Conservation (phyloP, 2,797 vertebrate species). For the Pteronotus mesoamericanus region DNA sequence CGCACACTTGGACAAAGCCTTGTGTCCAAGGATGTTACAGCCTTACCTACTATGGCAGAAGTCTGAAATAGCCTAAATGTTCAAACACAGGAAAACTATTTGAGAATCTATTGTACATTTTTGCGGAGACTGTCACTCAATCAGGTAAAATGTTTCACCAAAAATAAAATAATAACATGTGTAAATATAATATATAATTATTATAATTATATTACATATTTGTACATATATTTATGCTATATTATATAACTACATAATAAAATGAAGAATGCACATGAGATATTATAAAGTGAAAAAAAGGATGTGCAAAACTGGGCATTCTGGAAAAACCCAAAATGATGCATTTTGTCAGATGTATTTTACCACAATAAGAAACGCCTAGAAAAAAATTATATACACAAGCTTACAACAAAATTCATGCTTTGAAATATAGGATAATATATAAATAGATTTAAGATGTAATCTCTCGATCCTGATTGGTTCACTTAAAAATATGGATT, state of each 20-base stretch:
- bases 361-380: neutral
- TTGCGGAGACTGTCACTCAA: neutral
- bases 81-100: neutral
- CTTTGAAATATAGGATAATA: neutral
- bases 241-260: neutral
- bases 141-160: neutral
- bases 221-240: neutral
- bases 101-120: neutral
- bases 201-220: neutral
- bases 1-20: neutral
- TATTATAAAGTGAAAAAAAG: neutral
- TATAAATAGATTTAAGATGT: neutral
- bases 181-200: neutral
- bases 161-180: neutral
- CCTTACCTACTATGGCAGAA: neutral
- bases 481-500: neutral
- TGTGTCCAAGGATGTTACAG: neutral
- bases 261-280: neutral
- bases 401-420: neutral
- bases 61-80: neutral
- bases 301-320: neutral
- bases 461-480: neutral
- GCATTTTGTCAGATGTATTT: neutral
- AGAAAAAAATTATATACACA: neutral
- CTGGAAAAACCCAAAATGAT: neutral